A percentile compares a stretch with the other conserved stretches of the same genome.
These are phyloP conservation scores for Nephrotoma flavescens DNA, from an alignment of 2,888 invertebrate species.

Conservation along the genomic window DNA sequence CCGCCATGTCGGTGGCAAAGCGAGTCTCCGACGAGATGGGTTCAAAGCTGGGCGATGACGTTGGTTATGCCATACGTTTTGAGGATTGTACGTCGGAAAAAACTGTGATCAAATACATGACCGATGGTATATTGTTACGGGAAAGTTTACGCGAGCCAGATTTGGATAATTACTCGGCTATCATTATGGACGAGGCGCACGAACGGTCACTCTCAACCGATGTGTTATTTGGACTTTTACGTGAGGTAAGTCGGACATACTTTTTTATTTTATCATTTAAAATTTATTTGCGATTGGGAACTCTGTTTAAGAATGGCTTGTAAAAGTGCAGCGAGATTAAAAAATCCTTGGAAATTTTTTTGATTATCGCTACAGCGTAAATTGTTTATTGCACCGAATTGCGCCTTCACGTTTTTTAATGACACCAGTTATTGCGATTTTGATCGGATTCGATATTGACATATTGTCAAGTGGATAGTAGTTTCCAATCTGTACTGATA, in stretches of 20 bases:
- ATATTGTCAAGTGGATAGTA: too few relatives aligned
- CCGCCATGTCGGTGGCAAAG: conserved; percentile 99
- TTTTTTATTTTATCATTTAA: conserved; percentile 3
- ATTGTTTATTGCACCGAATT: too few relatives aligned
- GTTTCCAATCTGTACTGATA: too few relatives aligned
- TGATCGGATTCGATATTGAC: too few relatives aligned
- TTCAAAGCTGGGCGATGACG: conserved; percentile 72
- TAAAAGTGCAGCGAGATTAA: background rate
- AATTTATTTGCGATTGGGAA: background rate
- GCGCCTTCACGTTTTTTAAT: too few relatives aligned
- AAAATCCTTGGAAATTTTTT: background rate
- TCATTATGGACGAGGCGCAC: conserved; percentile 99
- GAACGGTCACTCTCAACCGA: conserved; percentile 96
- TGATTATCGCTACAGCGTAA: background rate
- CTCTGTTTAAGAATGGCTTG: background rate
- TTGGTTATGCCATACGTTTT: conserved; percentile 98
- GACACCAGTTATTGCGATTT: too few relatives aligned
- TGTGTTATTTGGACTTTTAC: conserved; percentile 86
- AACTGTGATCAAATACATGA: conserved; percentile 97
- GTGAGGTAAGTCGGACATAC: conserved; percentile 54
- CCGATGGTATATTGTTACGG: conserved; percentile 92
- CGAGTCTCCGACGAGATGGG: conserved; percentile 97
- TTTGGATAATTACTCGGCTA: conserved; percentile 89
- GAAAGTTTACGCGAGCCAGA: conserved; percentile 95
- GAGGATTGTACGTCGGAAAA: conserved; percentile 95